A percentile compares a stretch with the other conserved stretches of the same genome.
These are phyloP conservation scores for Onychomys torridus DNA, from an alignment of 2,797 vertebrate species.

Conservation along the genomic window DNA sequence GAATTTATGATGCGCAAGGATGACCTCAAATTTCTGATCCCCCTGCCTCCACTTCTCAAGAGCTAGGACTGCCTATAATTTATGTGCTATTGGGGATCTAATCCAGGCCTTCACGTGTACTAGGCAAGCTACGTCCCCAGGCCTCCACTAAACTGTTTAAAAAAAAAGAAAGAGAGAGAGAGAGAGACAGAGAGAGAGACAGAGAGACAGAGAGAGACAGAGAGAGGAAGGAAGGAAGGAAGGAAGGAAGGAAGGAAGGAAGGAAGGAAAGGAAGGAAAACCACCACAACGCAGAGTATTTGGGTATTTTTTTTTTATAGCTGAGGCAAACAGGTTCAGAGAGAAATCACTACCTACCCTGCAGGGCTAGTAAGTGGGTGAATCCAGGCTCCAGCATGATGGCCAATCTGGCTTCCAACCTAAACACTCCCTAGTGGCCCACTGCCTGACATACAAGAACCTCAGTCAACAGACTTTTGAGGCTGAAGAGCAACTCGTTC, in stretches of 20 bases:
- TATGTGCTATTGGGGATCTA: not conserved
- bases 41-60: not conserved
- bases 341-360: not conserved
- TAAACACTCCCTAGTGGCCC: fast-evolving
- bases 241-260: no score
- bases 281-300: not conserved
- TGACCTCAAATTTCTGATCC: not conserved
- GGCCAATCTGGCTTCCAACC: not conserved
- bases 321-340: not conserved
- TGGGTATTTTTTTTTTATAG: not conserved
- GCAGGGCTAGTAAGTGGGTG: not conserved
- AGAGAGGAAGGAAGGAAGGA: no score
- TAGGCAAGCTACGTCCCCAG: not conserved
- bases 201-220: no score
- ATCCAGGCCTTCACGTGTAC: not conserved
- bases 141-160: not conserved
- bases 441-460: fast-evolving
- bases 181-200: no score
- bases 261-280: no score
- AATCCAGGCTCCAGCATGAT: not conserved
- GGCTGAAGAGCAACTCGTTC: not conserved
- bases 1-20: not conserved
- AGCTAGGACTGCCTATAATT: not conserved
- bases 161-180: no score
- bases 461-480: fast-evolving